These are phyloP conservation scores for Ornithoptera priamus DNA, from an alignment of 2,888 invertebrate genomes.

Conservation along the genomic window DNA sequence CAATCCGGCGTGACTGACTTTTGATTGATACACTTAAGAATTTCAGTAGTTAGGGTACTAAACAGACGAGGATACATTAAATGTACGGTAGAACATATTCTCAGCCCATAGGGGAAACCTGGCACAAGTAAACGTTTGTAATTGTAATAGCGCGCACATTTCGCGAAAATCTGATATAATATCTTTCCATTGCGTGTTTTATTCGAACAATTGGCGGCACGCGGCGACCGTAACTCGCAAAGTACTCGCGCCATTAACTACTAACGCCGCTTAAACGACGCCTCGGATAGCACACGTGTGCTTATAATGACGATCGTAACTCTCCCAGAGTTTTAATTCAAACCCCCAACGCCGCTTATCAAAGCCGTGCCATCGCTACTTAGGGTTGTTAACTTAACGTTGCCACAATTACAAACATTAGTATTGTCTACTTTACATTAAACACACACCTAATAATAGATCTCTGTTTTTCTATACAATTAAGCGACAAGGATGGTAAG, in stretches of 20 bases:
- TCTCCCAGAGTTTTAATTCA: slow-evolving; percentile 60
- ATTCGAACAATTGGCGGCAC: slow-evolving; percentile 7
- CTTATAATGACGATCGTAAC: slow-evolving; percentile 60
- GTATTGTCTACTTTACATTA: neutral
- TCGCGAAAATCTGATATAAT: neutral
- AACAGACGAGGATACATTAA: neutral
- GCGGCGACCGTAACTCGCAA: slow-evolving; percentile 6
- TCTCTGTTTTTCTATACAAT: too few relatives aligned
- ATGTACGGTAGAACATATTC: neutral
- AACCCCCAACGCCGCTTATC: slow-evolving; percentile 34
- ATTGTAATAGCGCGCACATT: neutral
- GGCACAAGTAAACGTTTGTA: neutral
- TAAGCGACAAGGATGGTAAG: too few relatives aligned
- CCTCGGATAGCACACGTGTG: slow-evolving; percentile 59
- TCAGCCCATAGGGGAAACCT: neutral
- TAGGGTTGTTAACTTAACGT: neutral
- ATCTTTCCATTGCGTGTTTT: neutral
- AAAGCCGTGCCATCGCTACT: neutral
- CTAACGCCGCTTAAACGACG: slow-evolving; percentile 56
- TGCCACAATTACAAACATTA: neutral
- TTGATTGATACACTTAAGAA: neutral
- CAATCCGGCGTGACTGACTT: too few relatives aligned
- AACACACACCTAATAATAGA: too few relatives aligned
- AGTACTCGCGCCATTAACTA: slow-evolving; percentile 17
- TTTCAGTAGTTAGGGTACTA: neutral